Evolutionary conservation across 2,888 invertebrate species (phyloP).

Genomic region (Fragum whitleyi): DNA sequence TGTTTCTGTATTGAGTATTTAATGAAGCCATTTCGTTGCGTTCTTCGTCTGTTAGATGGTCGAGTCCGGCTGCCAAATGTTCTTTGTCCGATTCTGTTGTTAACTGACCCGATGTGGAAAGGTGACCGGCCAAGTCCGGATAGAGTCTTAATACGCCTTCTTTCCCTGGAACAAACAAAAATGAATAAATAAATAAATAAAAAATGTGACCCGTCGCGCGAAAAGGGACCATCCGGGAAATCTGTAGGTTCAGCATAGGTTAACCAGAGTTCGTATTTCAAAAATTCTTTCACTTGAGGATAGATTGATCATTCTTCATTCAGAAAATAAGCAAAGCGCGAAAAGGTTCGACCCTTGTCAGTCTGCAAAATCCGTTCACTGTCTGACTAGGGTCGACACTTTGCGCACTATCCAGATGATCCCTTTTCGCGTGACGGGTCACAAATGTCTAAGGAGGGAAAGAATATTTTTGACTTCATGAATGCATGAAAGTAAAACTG

Average conservation of each 20-base stretch:
- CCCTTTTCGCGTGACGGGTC: no score
- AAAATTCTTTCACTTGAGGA: no score
- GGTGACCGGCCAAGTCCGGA: conserved; percentile 74
- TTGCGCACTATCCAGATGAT: no score
- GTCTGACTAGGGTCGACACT: not conserved
- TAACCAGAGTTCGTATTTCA: no score
- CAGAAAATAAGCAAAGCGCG: no score
- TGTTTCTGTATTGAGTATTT: conserved; percentile 68
- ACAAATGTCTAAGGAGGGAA: no score
- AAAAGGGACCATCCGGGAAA: no score
- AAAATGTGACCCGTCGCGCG: no score
- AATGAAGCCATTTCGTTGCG: conserved; percentile 49
- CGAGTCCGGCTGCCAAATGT: conserved; percentile 69
- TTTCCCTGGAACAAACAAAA: conserved; percentile 63
- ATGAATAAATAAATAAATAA: no score
- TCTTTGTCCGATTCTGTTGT: conserved; percentile 70
- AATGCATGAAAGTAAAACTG: not conserved
- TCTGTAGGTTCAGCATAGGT: not conserved
- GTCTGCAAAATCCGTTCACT: not conserved
- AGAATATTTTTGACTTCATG: no score
- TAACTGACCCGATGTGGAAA: conserved; percentile 61
- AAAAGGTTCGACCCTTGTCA: no score
- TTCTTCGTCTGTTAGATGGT: conserved; percentile 63
- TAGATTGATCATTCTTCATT: no score
- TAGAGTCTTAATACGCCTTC: conserved; percentile 73